A percentile compares a stretch with the other conserved stretches of the same genome.
Evolutionary conservation across 2,113 vertebrate species (phyloP).

Genomic region (Gallinago jamesoni): DNA sequence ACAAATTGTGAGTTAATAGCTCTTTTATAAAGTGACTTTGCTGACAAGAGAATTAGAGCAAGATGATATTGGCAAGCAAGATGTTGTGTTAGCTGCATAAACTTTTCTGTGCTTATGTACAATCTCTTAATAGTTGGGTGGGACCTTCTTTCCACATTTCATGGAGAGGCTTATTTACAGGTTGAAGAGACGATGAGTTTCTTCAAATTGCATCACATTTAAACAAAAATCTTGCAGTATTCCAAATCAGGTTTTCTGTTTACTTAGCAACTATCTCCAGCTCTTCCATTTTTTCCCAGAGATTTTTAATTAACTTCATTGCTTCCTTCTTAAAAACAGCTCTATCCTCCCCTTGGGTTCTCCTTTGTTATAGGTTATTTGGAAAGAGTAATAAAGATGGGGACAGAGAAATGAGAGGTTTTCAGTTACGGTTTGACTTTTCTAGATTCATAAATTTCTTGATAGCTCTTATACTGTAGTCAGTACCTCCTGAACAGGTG

Average conservation of each 20-base stretch:
- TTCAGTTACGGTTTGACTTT: neutral
- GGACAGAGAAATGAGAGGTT: neutral
- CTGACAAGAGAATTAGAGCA: conserved; percentile 64
- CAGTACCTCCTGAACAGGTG: neutral
- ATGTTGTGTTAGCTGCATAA: conserved; percentile 67
- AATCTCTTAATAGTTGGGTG: conserved; percentile 16
- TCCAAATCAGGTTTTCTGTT: neutral
- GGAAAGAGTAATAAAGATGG: neutral
- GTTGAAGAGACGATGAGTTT: neutral
- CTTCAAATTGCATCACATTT: neutral
- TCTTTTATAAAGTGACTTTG: conserved; percentile 51
- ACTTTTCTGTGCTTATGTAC: conserved; percentile 35
- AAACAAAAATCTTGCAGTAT: neutral
- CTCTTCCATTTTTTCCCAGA: neutral
- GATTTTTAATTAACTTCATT: neutral
- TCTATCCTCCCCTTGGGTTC: neutral
- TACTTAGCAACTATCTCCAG: neutral
- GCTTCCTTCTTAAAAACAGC: neutral
- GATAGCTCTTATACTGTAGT: neutral
- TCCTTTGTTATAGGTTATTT: neutral
- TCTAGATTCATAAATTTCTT: neutral
- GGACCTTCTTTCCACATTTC: conserved; percentile 38
- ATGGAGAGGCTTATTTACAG: neutral
- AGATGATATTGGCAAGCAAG: conserved; percentile 63
- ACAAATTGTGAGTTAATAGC: conserved; percentile 24